Evolutionary conservation across 2,888 invertebrate genomes (phyloP).

Genomic region (Euphydryas editha): DNA sequence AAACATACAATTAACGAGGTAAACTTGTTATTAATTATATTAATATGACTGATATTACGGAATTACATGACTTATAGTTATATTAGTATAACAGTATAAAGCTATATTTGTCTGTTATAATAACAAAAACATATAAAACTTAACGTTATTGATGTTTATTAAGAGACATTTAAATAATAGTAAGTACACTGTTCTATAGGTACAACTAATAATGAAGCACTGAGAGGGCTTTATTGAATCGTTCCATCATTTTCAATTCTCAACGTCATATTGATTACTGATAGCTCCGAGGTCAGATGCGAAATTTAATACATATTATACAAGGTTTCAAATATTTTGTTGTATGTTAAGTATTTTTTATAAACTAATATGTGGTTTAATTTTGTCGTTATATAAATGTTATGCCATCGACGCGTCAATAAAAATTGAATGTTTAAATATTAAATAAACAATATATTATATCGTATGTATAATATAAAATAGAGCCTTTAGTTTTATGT

Average conservation of each 20-base stretch:
- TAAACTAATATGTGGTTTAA: not conserved
- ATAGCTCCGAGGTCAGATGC: constrained; percentile 28
- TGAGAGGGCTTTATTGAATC: constrained; percentile 47
- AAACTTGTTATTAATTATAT: constrained; percentile 54
- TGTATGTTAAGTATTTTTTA: constrained; percentile 13
- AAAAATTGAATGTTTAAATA: too few relatives aligned
- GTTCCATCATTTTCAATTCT: constrained; percentile 52
- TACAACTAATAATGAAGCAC: constrained; percentile 39
- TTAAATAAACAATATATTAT: too few relatives aligned
- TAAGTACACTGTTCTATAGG: constrained; percentile 25
- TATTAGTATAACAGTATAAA: constrained; percentile 3
- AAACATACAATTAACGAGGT: constrained; percentile 58
- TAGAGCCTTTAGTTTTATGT: not conserved
- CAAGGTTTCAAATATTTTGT: constrained; percentile 39
- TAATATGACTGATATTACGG: constrained; percentile 47
- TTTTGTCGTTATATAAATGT: too few relatives aligned
- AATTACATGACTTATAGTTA: not conserved
- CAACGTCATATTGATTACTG: constrained; percentile 52
- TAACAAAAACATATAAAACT: constrained; percentile 13
- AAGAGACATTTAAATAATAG: constrained; percentile 5
- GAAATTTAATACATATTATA: constrained; percentile 24
- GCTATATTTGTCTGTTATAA: constrained; percentile 22
- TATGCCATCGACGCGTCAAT: too few relatives aligned
- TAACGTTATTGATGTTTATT: constrained; percentile 6
- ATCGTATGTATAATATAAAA: too few relatives aligned